A percentile compares a stretch with the other conserved stretches of the same genome.
These are phyloP conservation scores for Drosophila anceps DNA, from an alignment of 2,888 invertebrate genomes.

Conservation along the genomic window DNA sequence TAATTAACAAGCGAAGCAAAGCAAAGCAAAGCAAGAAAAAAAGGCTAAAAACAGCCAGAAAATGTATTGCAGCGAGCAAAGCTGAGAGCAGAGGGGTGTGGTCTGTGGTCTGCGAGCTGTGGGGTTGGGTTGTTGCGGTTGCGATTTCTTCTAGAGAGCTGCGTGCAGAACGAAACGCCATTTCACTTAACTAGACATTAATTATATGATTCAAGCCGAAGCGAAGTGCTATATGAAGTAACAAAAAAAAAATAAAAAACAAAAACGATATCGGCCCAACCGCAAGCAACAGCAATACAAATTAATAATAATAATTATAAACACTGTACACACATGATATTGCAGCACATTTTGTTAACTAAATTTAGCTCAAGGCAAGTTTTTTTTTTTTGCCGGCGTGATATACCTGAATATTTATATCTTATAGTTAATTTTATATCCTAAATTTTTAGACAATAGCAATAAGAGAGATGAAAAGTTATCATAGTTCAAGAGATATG, in stretches of 20 bases:
- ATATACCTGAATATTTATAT: slow-evolving; percentile 33
- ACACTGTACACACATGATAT: slow-evolving; percentile 27
- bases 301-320: slow-evolving; percentile 57
- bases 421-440: not conserved
- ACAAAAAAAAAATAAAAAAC: too few species aligned
- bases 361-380: slow-evolving; percentile 70
- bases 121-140: not conserved
- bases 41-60: slow-evolving; percentile 1
- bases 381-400: slow-evolving; percentile 26
- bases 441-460: too few species aligned
- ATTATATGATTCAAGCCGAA: slow-evolving; percentile 58
- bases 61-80: slow-evolving; percentile 11
- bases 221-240: not conserved
- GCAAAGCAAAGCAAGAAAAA: slow-evolving; percentile 10
- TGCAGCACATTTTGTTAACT: slow-evolving; percentile 52
- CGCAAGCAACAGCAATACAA: slow-evolving; percentile 20
- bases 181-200: slow-evolving; percentile 79
- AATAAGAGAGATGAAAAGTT: not conserved
- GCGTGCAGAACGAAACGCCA: slow-evolving; percentile 55
- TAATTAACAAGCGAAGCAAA: slow-evolving; percentile 68
- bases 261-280: not conserved
- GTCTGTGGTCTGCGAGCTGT: too few species aligned
- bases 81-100: not conserved
- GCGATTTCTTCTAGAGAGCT: slow-evolving; percentile 2
- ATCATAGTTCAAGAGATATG: not conserved